Evolutionary conservation across 2,888 invertebrate species (phyloP).

Genomic region (Polymixis lichenea): DNA sequence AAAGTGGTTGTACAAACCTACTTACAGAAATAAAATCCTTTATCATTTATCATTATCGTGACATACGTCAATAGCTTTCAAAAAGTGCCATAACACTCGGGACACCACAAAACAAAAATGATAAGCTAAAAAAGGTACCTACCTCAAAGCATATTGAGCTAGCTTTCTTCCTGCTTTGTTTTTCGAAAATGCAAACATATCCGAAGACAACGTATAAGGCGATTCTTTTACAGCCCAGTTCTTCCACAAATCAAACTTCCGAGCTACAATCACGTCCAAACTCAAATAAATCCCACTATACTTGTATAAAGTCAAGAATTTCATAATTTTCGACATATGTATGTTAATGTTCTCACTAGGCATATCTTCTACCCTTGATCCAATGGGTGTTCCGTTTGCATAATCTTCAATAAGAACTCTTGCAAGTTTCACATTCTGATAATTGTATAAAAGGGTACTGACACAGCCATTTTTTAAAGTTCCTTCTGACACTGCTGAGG

Average conservation of each 20-base stretch:
- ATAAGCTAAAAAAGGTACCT: slow-evolving; percentile 1
- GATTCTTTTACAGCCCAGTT: slow-evolving; percentile 58
- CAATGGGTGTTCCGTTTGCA: slow-evolving; percentile 38
- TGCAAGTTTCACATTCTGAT: slow-evolving; percentile 40
- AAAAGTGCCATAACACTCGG: not conserved
- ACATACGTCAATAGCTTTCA: not conserved
- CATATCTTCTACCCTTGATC: not conserved
- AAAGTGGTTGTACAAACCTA: no score
- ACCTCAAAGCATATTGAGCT: slow-evolving; percentile 39
- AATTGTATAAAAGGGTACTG: slow-evolving; percentile 9
- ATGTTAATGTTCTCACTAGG: not conserved
- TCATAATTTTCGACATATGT: slow-evolving; percentile 46
- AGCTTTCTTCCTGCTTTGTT: slow-evolving; percentile 38
- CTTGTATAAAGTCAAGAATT: slow-evolving; percentile 55
- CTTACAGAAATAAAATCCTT: no score
- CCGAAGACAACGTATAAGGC: slow-evolving; percentile 25
- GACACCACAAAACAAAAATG: not conserved
- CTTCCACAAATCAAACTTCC: slow-evolving; percentile 23
- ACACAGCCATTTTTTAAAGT: slow-evolving; percentile 9
- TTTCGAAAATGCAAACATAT: slow-evolving; percentile 56
- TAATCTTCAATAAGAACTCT: slow-evolving; percentile 46
- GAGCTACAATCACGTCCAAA: slow-evolving; percentile 45
- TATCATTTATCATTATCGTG: no score
- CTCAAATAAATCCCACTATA: slow-evolving; percentile 52
- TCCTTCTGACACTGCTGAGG: slow-evolving; percentile 17